Conservation (phyloP, 2,888 invertebrate genomes). For the Rosalia funebris region DNA sequence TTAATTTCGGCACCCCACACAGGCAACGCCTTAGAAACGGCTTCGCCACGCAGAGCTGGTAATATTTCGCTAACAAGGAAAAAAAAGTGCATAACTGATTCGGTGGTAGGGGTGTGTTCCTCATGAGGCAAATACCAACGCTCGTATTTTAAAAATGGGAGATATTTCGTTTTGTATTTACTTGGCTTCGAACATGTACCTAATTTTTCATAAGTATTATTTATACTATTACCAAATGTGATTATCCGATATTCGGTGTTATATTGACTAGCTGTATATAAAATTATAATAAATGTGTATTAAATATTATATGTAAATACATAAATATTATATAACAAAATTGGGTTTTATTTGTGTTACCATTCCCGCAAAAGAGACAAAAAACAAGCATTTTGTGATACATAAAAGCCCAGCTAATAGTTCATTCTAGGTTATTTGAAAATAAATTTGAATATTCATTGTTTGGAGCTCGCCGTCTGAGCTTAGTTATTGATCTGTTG, state of each 20-base stretch:
- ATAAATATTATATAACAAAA: slow-evolving; percentile 31
- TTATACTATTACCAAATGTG: slow-evolving; percentile 31
- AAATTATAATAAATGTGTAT: slow-evolving; percentile 42
- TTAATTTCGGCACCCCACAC: background rate
- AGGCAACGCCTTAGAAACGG: slow-evolving; percentile 6
- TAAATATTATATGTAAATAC: slow-evolving; percentile 45
- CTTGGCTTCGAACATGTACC: background rate
- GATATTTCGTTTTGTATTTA: background rate
- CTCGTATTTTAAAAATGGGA: background rate
- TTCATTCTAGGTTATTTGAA: too few species aligned
- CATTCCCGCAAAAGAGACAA: too few species aligned
- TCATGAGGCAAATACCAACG: background rate
- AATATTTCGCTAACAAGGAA: background rate
- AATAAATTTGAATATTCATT: too few species aligned
- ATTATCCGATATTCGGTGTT: slow-evolving; percentile 27
- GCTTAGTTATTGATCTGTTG: too few species aligned
- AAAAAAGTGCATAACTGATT: background rate
- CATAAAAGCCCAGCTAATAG: too few species aligned
- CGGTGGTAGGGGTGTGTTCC: background rate
- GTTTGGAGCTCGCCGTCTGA: too few species aligned
- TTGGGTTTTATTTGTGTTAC: slow-evolving; percentile 11
- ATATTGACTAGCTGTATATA: slow-evolving; percentile 40
- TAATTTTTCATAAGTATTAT: slow-evolving; percentile 14
- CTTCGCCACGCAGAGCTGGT: background rate
- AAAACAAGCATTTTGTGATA: too few species aligned